Conservation (phyloP, 2,113 vertebrate species). For the Ptychochromis oligacanthus region DNA sequence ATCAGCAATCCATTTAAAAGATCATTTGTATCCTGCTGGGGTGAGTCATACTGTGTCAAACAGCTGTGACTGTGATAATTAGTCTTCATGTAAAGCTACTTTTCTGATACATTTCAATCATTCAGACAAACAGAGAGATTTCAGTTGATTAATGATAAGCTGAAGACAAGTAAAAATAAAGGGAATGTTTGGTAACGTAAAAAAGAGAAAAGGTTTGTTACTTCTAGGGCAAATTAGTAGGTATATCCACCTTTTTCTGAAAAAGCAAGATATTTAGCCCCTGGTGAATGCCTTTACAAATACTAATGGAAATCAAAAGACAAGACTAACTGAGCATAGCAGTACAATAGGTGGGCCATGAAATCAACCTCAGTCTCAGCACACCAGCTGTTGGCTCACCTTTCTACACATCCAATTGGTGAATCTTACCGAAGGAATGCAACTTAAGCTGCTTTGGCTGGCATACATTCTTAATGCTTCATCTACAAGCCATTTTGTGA, state of each 20-base stretch:
- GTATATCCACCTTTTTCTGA: not conserved
- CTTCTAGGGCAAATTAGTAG: not conserved
- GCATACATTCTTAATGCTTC: not conserved
- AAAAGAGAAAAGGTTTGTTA: rapidly evolving
- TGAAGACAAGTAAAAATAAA: not conserved
- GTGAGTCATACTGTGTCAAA: slow-evolving; percentile 20
- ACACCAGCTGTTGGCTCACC: no score
- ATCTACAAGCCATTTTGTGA: not conserved
- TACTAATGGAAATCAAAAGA: not conserved
- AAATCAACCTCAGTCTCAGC: not conserved
- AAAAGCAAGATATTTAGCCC: not conserved
- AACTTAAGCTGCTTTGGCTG: not conserved
- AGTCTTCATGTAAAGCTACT: slow-evolving; percentile 8
- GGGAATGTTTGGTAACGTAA: not conserved
- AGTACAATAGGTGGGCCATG: not conserved
- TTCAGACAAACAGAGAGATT: not conserved
- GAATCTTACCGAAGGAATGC: not conserved
- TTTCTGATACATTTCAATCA: slow-evolving; percentile 1
- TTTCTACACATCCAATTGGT: not conserved
- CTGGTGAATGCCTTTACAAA: not conserved
- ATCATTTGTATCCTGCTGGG: slow-evolving; percentile 32
- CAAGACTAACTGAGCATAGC: not conserved
- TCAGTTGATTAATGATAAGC: not conserved
- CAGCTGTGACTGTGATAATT: slow-evolving; percentile 32
- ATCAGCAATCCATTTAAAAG: slow-evolving; percentile 30